Conservation (phyloP, 2,797 vertebrate genomes). For the Chaetodon trifasciatus region DNA sequence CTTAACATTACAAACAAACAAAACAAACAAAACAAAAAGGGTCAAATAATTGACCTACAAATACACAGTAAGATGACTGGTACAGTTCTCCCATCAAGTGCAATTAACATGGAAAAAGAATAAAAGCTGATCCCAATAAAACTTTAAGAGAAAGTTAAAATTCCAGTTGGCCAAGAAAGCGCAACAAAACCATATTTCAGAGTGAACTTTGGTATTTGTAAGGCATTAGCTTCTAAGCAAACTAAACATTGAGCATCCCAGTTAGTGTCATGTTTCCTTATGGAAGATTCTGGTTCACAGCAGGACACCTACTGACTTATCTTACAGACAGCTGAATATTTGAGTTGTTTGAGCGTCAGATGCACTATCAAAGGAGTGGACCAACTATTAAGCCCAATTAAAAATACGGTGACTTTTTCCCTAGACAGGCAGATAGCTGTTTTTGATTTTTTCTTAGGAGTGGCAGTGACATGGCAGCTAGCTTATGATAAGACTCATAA, state of each 20-base stretch:
- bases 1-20: not conserved
- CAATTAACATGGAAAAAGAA: not conserved
- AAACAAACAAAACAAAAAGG: not conserved
- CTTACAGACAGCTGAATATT: not conserved
- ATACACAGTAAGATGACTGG: not conserved
- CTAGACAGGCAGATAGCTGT: constrained; percentile 8
- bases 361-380: not conserved
- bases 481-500: constrained; percentile 32
- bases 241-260: not conserved
- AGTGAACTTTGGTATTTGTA: not conserved
- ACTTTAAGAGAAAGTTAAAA: not conserved
- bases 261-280: constrained; percentile 1
- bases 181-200: constrained; percentile 9
- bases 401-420: constrained; percentile 4
- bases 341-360: not conserved
- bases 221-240: not conserved
- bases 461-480: constrained; percentile 59
- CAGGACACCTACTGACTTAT: not conserved
- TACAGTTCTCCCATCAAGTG: not conserved
- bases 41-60: not conserved
- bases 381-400: not conserved
- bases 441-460: constrained; percentile 22
- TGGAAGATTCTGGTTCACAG: not conserved
- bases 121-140: not conserved
- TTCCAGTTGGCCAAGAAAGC: not conserved